Conservation (phyloP, 2,113 vertebrate species). For the Pangasianodon hypophthalmus region DNA sequence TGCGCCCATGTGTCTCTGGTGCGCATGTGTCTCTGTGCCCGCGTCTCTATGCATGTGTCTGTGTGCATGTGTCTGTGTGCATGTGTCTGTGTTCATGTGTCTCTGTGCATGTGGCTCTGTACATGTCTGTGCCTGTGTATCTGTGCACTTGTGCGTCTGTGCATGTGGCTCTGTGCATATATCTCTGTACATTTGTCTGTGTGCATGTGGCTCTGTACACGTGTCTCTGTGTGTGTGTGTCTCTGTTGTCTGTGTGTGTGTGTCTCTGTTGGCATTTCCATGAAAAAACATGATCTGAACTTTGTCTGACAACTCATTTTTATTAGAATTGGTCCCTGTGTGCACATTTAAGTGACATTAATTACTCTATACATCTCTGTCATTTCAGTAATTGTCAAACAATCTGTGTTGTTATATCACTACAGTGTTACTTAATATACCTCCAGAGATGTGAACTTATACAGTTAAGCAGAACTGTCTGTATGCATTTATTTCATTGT, state of each 20-base stretch:
- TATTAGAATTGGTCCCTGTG: constrained; percentile 58
- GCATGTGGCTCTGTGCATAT: too few species aligned
- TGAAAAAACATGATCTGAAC: not conserved
- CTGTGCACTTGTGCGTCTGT: too few species aligned
- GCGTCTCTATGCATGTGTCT: too few species aligned
- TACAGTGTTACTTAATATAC: constrained; percentile 50
- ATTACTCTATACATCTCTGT: constrained; percentile 49
- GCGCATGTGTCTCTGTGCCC: too few species aligned
- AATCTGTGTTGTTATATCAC: constrained; percentile 41
- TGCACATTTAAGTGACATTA: constrained; percentile 52
- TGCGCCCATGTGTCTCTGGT: too few species aligned
- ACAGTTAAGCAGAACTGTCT: constrained; percentile 42
- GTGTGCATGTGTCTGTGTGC: too few species aligned
- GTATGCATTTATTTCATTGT: constrained; percentile 44
- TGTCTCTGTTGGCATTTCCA: not conserved
- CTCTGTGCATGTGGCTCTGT: too few species aligned
- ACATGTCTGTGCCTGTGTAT: too few species aligned
- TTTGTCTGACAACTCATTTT: constrained; percentile 56
- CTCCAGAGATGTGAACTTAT: constrained; percentile 40
- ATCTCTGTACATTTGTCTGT: too few species aligned
- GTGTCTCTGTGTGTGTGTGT: too few species aligned
- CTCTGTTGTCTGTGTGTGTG: not conserved
- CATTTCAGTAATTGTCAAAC: constrained; percentile 36
- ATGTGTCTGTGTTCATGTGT: too few species aligned
- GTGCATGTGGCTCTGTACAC: too few species aligned